Conservation (phyloP, 2,888 invertebrate genomes). For the Achlya flavicornis region DNA sequence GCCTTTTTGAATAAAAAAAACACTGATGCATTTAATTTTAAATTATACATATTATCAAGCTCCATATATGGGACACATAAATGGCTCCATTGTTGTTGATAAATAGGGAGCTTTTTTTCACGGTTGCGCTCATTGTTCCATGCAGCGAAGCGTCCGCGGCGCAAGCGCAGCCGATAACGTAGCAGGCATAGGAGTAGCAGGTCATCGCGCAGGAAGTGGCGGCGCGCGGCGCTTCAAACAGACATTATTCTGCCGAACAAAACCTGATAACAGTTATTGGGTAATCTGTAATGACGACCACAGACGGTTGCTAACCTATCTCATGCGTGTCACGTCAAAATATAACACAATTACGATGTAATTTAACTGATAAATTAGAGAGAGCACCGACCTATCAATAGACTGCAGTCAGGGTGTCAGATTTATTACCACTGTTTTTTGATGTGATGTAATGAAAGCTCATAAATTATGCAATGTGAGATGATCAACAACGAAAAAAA, state of each 20-base stretch:
- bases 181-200: conserved; percentile 31
- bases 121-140: conserved; percentile 13
- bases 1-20: background rate
- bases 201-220: conserved; percentile 79
- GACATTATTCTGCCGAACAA: conserved; percentile 40
- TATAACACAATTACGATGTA: conserved; percentile 25
- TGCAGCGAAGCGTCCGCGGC: conserved; percentile 16
- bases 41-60: too few species aligned
- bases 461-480: background rate
- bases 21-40: too few species aligned
- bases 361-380: conserved; percentile 25
- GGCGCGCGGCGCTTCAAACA: conserved; percentile 66
- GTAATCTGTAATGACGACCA: conserved; percentile 54
- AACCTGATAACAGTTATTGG: conserved; percentile 64
- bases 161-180: conserved; percentile 39
- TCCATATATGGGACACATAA: background rate
- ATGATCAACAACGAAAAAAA: background rate
- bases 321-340: conserved; percentile 38
- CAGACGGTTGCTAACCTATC: conserved; percentile 56
- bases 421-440: conserved; percentile 19
- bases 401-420: conserved; percentile 21
- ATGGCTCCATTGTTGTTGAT: background rate
- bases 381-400: conserved; percentile 10
- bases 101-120: background rate
- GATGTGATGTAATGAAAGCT: background rate